Percentiles rank a stretch among this genome's conserved stretches.
phyloP scores from a whole-genome alignment of 92 coral and sea anemone species.

The Meandrina meandrites region DNA sequence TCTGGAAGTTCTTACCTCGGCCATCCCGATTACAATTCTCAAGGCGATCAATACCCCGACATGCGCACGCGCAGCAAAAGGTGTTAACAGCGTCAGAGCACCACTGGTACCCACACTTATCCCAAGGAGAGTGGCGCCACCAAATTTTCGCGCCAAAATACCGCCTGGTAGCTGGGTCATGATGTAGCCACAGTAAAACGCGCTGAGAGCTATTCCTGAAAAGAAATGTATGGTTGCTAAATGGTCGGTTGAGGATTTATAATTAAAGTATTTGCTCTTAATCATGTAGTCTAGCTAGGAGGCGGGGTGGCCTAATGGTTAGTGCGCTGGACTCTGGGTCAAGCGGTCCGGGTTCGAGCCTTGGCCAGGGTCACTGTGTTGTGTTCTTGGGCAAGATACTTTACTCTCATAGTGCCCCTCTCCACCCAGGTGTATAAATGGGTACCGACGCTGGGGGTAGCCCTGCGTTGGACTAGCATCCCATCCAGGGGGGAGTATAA shows the following conservation, averaged over 20 bases:
- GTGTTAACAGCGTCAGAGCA: conserved; percentile 75
- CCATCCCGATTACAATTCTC: conserved; percentile 72
- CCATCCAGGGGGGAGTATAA: too few relatives aligned
- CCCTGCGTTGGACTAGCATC: too few relatives aligned
- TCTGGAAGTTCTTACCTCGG: conserved; percentile 56
- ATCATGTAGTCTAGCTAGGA: too few relatives aligned
- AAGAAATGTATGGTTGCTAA: neutral
- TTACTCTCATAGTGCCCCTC: too few relatives aligned
- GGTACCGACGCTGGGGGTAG: too few relatives aligned
- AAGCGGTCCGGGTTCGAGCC: too few relatives aligned
- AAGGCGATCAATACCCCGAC: conserved; percentile 73
- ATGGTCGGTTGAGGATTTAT: neutral
- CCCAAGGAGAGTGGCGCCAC: conserved; percentile 90
- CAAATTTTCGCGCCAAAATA: conserved; percentile 79
- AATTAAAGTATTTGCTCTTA: too few relatives aligned
- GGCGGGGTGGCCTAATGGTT: too few relatives aligned
- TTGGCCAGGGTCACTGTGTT: too few relatives aligned
- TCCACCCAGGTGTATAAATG: too few relatives aligned
- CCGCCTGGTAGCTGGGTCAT: conserved; percentile 93
- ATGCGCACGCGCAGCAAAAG: conserved; percentile 72
- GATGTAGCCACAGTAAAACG: conserved; percentile 90
- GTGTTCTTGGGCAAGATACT: too few relatives aligned
- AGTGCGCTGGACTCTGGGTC: too few relatives aligned
- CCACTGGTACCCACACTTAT: conserved; percentile 73
- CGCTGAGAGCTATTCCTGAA: conserved; percentile 73